Conservation (phyloP, 2,797 vertebrate species). For the Thalassophryne amazonica region DNA sequence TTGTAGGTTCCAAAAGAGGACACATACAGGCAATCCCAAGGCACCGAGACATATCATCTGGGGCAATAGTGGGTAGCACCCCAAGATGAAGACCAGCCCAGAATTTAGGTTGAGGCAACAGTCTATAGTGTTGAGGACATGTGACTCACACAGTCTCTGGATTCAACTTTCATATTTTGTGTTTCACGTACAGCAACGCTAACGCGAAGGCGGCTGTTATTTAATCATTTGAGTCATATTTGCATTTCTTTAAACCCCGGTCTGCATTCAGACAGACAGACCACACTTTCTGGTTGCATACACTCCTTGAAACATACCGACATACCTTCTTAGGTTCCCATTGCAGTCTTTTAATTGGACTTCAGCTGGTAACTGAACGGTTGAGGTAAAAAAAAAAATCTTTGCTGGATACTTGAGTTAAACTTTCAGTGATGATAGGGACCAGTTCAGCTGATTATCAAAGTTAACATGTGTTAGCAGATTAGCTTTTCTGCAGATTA, state of each 20-base stretch:
- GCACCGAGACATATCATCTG: too few relatives aligned
- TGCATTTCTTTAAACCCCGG: slow-evolving; percentile 34
- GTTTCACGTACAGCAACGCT: background rate
- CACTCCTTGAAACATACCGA: slow-evolving; percentile 18
- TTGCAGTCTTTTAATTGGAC: slow-evolving; percentile 13
- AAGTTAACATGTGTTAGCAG: too few relatives aligned
- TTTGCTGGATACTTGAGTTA: slow-evolving; percentile 4
- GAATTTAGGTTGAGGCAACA: too few relatives aligned
- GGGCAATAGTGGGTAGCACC: too few relatives aligned
- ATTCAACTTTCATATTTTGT: slow-evolving; percentile 2
- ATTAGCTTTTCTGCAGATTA: too few relatives aligned
- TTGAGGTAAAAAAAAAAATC: too few relatives aligned
- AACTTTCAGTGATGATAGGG: too few relatives aligned
- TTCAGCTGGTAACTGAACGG: slow-evolving; percentile 12
- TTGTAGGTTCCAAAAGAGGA: too few relatives aligned
- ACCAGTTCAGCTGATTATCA: too few relatives aligned
- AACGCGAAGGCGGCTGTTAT: slow-evolving; percentile 14
- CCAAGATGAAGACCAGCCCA: too few relatives aligned
- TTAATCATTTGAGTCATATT: slow-evolving; percentile 2
- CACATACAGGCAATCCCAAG: too few relatives aligned
- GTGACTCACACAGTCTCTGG: slow-evolving; percentile 1
- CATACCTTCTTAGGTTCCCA: slow-evolving; percentile 10
- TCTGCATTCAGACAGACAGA: slow-evolving; percentile 30
- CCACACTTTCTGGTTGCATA: slow-evolving; percentile 35
- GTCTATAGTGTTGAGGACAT: too few relatives aligned